Evolutionary conservation across 2,797 vertebrate genomes (phyloP), one percentile per base, ranked within the genome.

Genomic region (Zalophus californianus): DNA sequence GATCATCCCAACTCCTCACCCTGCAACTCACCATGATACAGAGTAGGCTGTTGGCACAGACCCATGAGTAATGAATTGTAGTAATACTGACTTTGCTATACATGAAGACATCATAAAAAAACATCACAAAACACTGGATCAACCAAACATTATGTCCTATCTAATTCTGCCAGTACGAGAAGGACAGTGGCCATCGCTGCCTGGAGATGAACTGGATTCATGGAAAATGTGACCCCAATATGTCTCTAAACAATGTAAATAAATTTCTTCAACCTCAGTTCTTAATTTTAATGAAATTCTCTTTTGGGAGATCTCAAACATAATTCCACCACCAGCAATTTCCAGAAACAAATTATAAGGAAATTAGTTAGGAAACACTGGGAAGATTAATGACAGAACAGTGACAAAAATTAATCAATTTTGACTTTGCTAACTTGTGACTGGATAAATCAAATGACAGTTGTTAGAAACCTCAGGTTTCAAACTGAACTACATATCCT

Each of bases 361-460:
- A 73, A 91, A 91, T 89, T 89, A 48, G 44, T 91, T 89, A 79
- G 41, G 58, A 90, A 94, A 80, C 7, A 68, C 6, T 80, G 52
- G 68, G 73, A 92, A 94, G 35, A 86, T 82, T 86, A 86, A 92
- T 35, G 20, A 48, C 13, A 88, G 54, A 95, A 88, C 21, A 90
- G 73, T 89, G 58, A 62, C 56, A 86, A 85, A 64, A 86, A 60
- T 66, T 89, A 88, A 88, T 90, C 21, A 58, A 75, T 86, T 92
- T 85, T 77, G 38, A 73, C 35, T 82, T 75, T 54, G 25, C 9
- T 56, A 82, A 97, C 75, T 91, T 89, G 29, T 54, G 38, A 52
- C 48, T 79, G 50, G 78, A 48, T 90, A 70, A 79, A 90, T 68
- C 32, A 86, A 94, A 89, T 48, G 41, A 77, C 27, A 80, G 9